Base-by-base conservation (phyloP, 1,140 invertebrate species). In the Epicauta chinensis region DNA sequence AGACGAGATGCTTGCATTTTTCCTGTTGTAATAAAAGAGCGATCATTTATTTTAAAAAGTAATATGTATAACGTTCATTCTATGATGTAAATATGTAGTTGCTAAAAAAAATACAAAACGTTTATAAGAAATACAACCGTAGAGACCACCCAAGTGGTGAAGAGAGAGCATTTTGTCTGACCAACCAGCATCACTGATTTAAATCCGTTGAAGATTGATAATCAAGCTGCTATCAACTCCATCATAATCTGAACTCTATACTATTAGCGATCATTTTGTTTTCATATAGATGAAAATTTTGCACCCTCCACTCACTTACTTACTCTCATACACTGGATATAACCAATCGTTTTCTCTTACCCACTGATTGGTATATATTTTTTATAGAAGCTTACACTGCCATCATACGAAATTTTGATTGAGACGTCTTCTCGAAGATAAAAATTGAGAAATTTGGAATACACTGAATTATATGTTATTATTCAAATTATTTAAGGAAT, bases 101-200 rank as follows among this genome's bases (percentile, higher is more conserved):
- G 54, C 42, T 56, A 50, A 56, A 53, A 42, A 53, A 31, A 23
- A 7, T 47, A 56, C 17, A 53, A 56, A 53, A 53, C 43, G 45
- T 41, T 56, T 55, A 54, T 51, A 60, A 60, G 51, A 60, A 60
- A 60, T 60, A 47, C 42, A 51, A 52, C 40, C 42, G 32, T 35
- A 50, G n/a, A n/a, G 59, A 60, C 59, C 59, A 58, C 59, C 59
- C 59, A 60, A 60, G 59, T 55, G 11, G 23, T 5, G 23, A 7
- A 23, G 23, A 23, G 59, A 58, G 40, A 50, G 50, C 41, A 50
- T 38, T 46, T 38, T 37, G 52, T 44, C 44, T 35, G 51, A 57
- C 31, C 45, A 47, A 41, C 55, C 39, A 51, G 40, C 51, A 23
- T 34, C 39, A 44, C 34, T 42, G 16, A 23, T 23, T 42, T 40